Conservation (phyloP, 1,140 invertebrate genomes). For the Papilio helenus region DNA sequence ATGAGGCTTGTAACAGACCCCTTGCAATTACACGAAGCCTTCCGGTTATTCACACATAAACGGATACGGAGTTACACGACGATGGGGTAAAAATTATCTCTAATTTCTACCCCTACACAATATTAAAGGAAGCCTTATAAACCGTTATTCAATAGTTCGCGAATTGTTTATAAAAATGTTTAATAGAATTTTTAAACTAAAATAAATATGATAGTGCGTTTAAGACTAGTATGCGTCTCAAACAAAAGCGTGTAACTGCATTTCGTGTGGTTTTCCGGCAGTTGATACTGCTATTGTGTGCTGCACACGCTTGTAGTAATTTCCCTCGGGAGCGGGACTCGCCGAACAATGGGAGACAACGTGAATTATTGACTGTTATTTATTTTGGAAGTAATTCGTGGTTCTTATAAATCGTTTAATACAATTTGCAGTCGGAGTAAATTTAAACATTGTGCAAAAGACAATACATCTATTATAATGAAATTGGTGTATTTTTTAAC, state of each 20-base stretch:
- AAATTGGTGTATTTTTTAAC: too few species aligned
- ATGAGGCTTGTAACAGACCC: conserved; percentile 10
- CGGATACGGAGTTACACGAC: not conserved
- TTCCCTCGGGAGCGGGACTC: not conserved
- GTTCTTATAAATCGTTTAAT: conserved; percentile 13
- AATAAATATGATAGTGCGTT: not conserved
- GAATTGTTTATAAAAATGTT: too few species aligned
- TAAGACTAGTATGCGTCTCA: not conserved
- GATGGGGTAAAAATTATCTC: not conserved
- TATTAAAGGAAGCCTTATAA: not conserved
- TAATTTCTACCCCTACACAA: not conserved
- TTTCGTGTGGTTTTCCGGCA: not conserved
- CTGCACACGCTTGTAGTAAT: not conserved
- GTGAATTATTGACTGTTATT: conserved; percentile 11
- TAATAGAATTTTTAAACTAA: not conserved
- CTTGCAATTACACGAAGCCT: conserved; percentile 4
- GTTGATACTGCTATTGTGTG: not conserved
- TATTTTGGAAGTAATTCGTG: conserved; percentile 18
- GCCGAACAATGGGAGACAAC: conserved; percentile 5
- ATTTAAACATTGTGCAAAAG: not conserved
- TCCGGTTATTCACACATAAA: not conserved
- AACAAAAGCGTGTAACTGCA: conserved; percentile 18
- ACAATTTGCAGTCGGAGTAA: not conserved
- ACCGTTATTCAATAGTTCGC: too few species aligned
- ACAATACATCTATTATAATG: too few species aligned